Percentiles rank a stretch among this genome's conserved stretches.
Evolutionary conservation across 2,888 invertebrate species (phyloP).

Genomic region (Neuroscelio doddi): DNA sequence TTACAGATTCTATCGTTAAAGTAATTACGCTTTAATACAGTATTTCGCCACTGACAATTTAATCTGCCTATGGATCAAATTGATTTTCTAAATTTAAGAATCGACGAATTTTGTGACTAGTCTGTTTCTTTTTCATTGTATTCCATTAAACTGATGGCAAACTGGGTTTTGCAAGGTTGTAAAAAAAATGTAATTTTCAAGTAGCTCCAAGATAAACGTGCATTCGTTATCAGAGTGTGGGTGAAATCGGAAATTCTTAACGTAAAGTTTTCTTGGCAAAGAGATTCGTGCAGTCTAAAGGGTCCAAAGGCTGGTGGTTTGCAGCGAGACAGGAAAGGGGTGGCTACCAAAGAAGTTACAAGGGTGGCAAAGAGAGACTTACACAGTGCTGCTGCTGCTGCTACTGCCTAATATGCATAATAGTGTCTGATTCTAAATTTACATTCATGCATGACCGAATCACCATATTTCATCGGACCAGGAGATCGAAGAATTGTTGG

Average conservation of each 20-base stretch:
- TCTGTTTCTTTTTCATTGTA: no score
- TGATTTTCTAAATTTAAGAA: neutral
- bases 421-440: constrained; percentile 60
- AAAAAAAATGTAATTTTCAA: constrained; percentile 31
- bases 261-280: constrained; percentile 53
- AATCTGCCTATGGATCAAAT: constrained; percentile 4
- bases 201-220: constrained; percentile 54
- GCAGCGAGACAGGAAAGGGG: constrained; percentile 41
- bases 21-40: constrained; percentile 25
- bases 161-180: no score
- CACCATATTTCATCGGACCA: constrained; percentile 37
- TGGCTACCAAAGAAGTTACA: constrained; percentile 57
- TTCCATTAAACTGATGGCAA: no score
- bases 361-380: constrained; percentile 46
- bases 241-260: constrained; percentile 63
- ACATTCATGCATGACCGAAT: constrained; percentile 56
- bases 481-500: constrained; percentile 11
- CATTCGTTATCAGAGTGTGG: constrained; percentile 64
- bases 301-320: constrained; percentile 21
- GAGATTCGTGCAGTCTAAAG: constrained; percentile 26
- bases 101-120: no score
- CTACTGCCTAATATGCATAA: constrained; percentile 59
- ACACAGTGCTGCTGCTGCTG: constrained; percentile 48
- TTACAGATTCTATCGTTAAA: constrained; percentile 24
- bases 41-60: no score